Conservation (phyloP, 1,140 invertebrate species). For the Drosophila punjabiensis region DNA sequence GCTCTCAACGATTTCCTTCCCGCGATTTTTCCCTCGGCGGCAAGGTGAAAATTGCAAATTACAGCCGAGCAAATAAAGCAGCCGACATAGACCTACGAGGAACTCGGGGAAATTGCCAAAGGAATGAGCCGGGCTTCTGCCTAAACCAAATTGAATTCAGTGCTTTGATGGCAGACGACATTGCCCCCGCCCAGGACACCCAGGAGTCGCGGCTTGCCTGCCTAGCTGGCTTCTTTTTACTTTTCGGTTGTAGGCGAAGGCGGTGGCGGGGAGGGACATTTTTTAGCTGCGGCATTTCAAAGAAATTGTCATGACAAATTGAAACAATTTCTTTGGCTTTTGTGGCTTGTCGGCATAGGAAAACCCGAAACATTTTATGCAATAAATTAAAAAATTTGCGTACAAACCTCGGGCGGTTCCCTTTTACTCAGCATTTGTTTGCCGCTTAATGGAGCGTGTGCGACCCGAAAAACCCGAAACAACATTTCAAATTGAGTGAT, state of each 20-base stretch:
- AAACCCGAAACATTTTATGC: constrained; percentile 71
- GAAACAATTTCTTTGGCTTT: constrained; percentile 83
- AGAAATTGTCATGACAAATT: constrained; percentile 84
- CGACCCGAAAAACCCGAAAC: constrained; percentile 20
- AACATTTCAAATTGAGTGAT: constrained; percentile 75
- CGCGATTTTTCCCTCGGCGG: constrained; percentile 34
- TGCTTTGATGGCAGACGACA: constrained; percentile 57
- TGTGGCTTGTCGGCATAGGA: constrained; percentile 63
- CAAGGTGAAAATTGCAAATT: constrained; percentile 83
- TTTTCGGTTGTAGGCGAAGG: neutral
- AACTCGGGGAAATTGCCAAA: constrained; percentile 59
- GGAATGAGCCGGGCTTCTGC: constrained; percentile 56
- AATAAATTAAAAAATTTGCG: constrained; percentile 82
- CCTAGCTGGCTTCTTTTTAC: neutral
- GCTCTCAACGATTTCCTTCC: constrained; percentile 73
- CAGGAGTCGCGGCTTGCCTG: constrained; percentile 1
- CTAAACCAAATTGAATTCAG: constrained; percentile 80
- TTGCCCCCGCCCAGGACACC: constrained; percentile 12
- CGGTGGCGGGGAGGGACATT: constrained; percentile 25
- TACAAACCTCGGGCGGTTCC: constrained; percentile 53
- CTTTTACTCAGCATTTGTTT: constrained; percentile 64
- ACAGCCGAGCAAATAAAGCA: constrained; percentile 76
- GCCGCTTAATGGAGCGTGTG: constrained; percentile 73
- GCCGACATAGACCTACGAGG: constrained; percentile 54
- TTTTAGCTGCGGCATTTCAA: constrained; percentile 66